These are phyloP conservation scores for Patella depressa DNA, from an alignment of 2,888 invertebrate species.

Conservation along the genomic window DNA sequence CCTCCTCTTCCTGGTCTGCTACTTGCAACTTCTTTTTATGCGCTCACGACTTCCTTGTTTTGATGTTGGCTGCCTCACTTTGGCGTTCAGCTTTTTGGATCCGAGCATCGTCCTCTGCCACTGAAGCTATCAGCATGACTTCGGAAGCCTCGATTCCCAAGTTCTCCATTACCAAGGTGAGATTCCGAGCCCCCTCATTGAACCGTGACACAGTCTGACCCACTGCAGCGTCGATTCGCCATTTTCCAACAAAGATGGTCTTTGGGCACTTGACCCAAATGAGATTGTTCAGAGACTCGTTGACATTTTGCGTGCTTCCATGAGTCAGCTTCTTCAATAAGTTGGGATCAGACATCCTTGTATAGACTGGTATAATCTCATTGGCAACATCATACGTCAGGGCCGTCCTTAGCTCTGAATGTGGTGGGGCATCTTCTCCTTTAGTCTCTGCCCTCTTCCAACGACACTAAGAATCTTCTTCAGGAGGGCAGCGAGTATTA, in stretches of 20 bases:
- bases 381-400: background rate
- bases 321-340: background rate
- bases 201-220: background rate
- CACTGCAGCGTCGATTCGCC: background rate
- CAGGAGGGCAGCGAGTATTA: background rate
- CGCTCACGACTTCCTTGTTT: background rate
- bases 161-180: background rate
- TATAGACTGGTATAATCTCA: background rate
- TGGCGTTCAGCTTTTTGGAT: background rate
- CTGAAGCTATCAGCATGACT: background rate
- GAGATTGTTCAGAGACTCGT: too few relatives aligned
- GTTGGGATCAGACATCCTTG: background rate
- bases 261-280: too few relatives aligned
- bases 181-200: background rate
- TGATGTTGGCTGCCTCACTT: background rate
- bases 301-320: too few relatives aligned
- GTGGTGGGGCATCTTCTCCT: background rate
- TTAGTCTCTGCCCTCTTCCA: background rate
- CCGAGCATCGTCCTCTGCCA: background rate
- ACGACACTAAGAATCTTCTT: background rate
- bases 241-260: too few relatives aligned
- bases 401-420: background rate
- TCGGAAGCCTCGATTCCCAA: background rate
- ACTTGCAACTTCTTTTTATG: background rate
- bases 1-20: background rate